A percentile compares a stretch with the other conserved stretches of the same genome.
Evolutionary conservation across 1,140 invertebrate genomes (phyloP).

Genomic region (Ceratina calcarata): DNA sequence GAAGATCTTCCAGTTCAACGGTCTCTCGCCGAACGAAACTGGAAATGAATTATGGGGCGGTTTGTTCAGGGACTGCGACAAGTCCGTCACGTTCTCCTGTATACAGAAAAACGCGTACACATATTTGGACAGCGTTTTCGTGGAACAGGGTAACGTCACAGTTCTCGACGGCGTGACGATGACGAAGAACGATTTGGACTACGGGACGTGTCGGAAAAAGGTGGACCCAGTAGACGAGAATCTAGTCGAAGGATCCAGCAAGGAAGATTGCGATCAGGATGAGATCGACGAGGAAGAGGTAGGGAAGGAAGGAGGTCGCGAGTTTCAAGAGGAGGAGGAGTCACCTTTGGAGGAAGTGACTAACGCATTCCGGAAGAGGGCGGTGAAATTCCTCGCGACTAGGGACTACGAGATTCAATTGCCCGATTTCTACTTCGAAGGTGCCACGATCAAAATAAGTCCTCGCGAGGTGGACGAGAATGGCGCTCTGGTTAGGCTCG

Average conservation of each 20-base stretch:
- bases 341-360: constrained; percentile 87
- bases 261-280: constrained; percentile 68
- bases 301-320: constrained; percentile 67
- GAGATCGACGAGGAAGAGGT: constrained; percentile 48
- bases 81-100: constrained; percentile 85
- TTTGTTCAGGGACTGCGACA: constrained; percentile 85
- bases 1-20: constrained; percentile 61
- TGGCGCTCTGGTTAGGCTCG: constrained; percentile 86
- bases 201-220: constrained; percentile 79
- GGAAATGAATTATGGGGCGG: constrained; percentile 87
- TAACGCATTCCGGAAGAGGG: constrained; percentile 84
- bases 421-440: constrained; percentile 86
- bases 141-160: constrained; percentile 84
- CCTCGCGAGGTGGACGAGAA: constrained; percentile 86
- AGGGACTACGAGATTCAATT: constrained; percentile 87
- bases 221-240: constrained; percentile 72
- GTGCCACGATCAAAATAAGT: constrained; percentile 86
- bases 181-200: constrained; percentile 84
- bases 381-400: constrained; percentile 87
- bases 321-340: constrained; percentile 71
- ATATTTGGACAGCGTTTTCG: constrained; percentile 85
- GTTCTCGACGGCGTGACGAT: constrained; percentile 86
- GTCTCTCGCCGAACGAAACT: constrained; percentile 71
- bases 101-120: constrained; percentile 88
- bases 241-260: constrained; percentile 64